These are phyloP conservation scores for Stomorhina lunata DNA, from an alignment of 2,888 invertebrate species.

Conservation along the genomic window DNA sequence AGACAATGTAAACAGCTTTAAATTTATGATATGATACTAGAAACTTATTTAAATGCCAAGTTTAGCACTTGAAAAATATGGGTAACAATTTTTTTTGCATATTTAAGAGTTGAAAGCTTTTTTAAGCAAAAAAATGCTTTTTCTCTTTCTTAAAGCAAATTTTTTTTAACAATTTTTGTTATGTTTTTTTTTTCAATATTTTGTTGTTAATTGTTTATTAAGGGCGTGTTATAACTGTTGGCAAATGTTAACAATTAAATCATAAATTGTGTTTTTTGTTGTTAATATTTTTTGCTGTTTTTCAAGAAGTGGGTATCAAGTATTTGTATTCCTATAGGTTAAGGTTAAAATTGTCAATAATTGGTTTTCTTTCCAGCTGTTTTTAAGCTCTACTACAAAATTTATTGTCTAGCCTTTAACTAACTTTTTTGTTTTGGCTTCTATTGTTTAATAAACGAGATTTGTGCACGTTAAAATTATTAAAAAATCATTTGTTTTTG, in stretches of 20 bases:
- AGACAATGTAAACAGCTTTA: conserved; percentile 1
- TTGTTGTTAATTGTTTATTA: conserved; percentile 29
- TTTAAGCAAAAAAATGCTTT: too few relatives aligned
- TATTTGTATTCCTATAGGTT: conserved; percentile 42
- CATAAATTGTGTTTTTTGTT: conserved; percentile 19
- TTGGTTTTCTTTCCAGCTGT: conserved; percentile 24
- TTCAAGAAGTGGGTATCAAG: too few relatives aligned
- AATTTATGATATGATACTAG: conserved; percentile 1
- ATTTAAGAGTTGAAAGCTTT: too few relatives aligned
- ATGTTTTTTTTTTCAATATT: background rate
- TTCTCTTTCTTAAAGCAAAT: background rate
- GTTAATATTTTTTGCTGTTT: too few relatives aligned
- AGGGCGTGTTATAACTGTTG: conserved; percentile 43
- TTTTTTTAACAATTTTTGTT: conserved; percentile 7
- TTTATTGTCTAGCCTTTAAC: too few relatives aligned
- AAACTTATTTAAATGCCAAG: conserved; percentile 39
- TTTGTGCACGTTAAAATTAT: too few relatives aligned
- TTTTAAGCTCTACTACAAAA: too few relatives aligned
- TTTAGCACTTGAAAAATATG: too few relatives aligned
- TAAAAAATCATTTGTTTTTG: too few relatives aligned
- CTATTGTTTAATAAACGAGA: too few relatives aligned
- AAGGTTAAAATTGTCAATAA: conserved; percentile 44
- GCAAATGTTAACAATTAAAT: conserved; percentile 35
- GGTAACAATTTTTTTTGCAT: background rate
- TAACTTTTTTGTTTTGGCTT: too few relatives aligned